Base-by-base conservation (phyloP, 2,888 invertebrate species). In the Parnassius glacialis region DNA sequence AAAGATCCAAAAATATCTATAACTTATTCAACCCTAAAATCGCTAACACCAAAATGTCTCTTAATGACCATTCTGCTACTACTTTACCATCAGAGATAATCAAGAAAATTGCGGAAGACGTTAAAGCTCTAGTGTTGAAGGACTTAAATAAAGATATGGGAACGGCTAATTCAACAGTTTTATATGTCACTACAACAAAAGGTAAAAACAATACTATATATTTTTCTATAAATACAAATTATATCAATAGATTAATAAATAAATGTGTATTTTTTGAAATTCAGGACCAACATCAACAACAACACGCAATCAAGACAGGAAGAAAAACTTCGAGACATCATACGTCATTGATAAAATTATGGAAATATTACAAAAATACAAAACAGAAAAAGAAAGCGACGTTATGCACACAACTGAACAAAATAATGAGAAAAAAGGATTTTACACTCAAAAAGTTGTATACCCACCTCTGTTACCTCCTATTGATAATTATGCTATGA, bases 101-200 rank as follows among this genome's bases (percentile, higher is more conserved):
- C 10, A 78, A 77, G 64, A 75, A 81, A 67, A 83, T 89, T 57
- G 84, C 83, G 47, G 79, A 84, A 61, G 81, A 71, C 60, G 78
- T 89, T 0, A 88, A 84, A 68, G 74, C 70, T 12, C 75, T 83
- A 47, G 74, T 89, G 9, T 69, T 88, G 47, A 79, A 75, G 56
- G 85, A 87, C 68, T 73, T 87, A 48, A 72, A 67, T 34, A 74
- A 74, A 45, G 72, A 75, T 62, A 67, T 74, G 42, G 68, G 59
- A 12, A 65, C 68, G 20, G 62, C 47, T 11, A 59, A 60, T 42
- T 57, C 65, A 20, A 57, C 65, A 42, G 66, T 61, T 11, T 62
- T 62, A 20, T 55, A 45, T 42, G 57, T 42, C n/a, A 63, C 62
- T 16, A 51, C 60, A n/a, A 52, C 60, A 59, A 62, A 59, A 60